Evolutionary conservation across 2,113 vertebrate genomes (phyloP).

Genomic region (Seriola rivoliana): DNA sequence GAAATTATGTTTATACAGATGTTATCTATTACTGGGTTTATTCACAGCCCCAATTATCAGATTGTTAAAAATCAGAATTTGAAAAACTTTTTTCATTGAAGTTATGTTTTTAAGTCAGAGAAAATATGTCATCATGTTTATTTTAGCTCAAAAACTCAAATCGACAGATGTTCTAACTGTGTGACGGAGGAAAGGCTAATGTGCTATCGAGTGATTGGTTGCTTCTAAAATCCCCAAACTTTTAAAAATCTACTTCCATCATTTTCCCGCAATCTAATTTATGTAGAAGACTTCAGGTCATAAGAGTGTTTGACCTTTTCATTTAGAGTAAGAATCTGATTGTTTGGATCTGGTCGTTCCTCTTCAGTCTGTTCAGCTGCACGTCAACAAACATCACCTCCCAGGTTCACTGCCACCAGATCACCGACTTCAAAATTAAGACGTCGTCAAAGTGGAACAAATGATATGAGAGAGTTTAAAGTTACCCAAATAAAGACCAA

Average conservation of each 20-base stretch:
- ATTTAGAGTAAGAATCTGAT: constrained; percentile 12
- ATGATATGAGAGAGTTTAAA: constrained; percentile 26
- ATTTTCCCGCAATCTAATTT: neutral
- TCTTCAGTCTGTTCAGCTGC: constrained; percentile 3
- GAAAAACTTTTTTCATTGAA: neutral
- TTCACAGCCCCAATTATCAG: constrained; percentile 21
- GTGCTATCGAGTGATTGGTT: neutral
- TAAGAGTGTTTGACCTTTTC: neutral
- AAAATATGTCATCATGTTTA: neutral
- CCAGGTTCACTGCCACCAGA: constrained; percentile 44
- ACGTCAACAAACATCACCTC: constrained; percentile 7
- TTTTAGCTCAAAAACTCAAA: neutral
- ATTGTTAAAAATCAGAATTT: neutral
- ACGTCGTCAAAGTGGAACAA: constrained; percentile 24
- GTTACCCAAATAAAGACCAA: constrained; percentile 48
- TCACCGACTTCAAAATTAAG: constrained; percentile 25
- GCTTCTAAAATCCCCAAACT: neutral
- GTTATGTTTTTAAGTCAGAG: neutral
- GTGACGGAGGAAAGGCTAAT: neutral
- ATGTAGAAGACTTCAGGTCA: neutral
- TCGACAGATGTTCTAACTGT: neutral
- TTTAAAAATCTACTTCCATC: neutral
- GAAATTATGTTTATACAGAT: constrained; percentile 50
- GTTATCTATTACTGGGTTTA: constrained; percentile 8
- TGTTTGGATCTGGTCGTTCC: constrained; percentile 12